Base-by-base conservation (phyloP, 2,797 vertebrate genomes). In the Valencia hispanica region DNA sequence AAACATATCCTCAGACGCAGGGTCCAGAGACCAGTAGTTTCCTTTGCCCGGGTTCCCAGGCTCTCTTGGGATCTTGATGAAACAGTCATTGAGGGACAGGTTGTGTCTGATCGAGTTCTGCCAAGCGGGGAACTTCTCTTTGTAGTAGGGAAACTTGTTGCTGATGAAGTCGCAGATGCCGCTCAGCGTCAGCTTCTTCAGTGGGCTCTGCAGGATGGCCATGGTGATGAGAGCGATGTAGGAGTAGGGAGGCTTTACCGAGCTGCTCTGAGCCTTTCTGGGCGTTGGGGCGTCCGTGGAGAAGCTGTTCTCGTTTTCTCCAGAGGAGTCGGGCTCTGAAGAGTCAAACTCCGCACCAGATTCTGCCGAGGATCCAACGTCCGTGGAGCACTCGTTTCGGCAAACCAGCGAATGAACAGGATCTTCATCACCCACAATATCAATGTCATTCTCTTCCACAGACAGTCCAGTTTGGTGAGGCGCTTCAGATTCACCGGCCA, bases 161-260 rank as follows among this genome's bases (percentile, higher is more conserved):
- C 96, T 96, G 94, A 98, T 98, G 88, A 98, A 97, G 87, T 97
- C 96, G 77, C 97, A 98, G 88, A 98, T 97, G 78, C 95, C 96
- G 47, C 97, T 96, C 25, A 98, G 95, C 1, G 97, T 97, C 80
- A 98, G 94, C 79, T 96, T 97, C 94, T 96, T 96, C 90, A 88
- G 89, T 0, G 96, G 96, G 77, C 96, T 97, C 90, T 97, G 96
- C 76, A 97, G 95, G 85, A 98, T 97, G 73, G 97, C 96, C 97
- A 98, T 98, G 74, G 97, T 96, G 94, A 98, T 98, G 84, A 98
- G 96, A 25, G 97, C 97, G 39, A 97, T 97, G 94, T 97, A 98
- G 0, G 97, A 98, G 89, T 97, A 97, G 0, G 97, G 97, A 0
- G 97, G 97, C 87, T 97, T 98, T 5, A 96, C 90, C 10, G 92